Base-by-base conservation (phyloP, 2,797 vertebrate species). In the Falco concolor region DNA sequence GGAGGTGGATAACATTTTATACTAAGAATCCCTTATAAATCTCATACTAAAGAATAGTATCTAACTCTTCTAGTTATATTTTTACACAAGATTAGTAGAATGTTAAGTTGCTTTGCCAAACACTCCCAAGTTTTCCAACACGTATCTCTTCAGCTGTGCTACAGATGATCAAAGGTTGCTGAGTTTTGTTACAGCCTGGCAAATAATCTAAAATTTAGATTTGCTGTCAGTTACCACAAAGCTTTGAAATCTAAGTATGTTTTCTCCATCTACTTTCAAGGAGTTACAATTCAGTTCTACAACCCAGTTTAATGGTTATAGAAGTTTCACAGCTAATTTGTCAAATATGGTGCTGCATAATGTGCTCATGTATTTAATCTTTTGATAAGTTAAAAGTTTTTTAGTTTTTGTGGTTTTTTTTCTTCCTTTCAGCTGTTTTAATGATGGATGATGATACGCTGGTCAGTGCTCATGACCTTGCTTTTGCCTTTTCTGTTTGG, bases 401-500 rank as follows among this genome's bases (percentile, higher is more conserved):
- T 94, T 38, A 10, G 36, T 38, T 38, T 36, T 36, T 36, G 36
- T 5, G 12, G 10, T 18, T 89, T 74, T 83, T 54, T 25, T 24
- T 92, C 34, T 9, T 94, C n/a, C 38, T 22, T 95, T 64, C 96
- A 99, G 99, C 98, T 83, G 98, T 99, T 80, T 95, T 99, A 90
- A 99, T 99, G 99, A 98, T 99, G 97, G 99, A 99, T 95, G 99
- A 99, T 40, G 99, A 99, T 97, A 99, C 98, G 1, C 98, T 99
- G 32, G 91, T 99, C 97, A 99, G 99, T 19, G 98, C 98, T 96
- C 98, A 99, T 84, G 99, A 99, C 97, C 97, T 99, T 92, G 98
- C 95, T 94, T 99, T 99, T 97, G 98, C 99, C 40, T 99, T 99
- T 97, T 99, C 99, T 21, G 98, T 99, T 84, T 99, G 99, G 99